Base-by-base conservation (phyloP, 2,888 invertebrate species). In the Metopia argyrocephala region DNA sequence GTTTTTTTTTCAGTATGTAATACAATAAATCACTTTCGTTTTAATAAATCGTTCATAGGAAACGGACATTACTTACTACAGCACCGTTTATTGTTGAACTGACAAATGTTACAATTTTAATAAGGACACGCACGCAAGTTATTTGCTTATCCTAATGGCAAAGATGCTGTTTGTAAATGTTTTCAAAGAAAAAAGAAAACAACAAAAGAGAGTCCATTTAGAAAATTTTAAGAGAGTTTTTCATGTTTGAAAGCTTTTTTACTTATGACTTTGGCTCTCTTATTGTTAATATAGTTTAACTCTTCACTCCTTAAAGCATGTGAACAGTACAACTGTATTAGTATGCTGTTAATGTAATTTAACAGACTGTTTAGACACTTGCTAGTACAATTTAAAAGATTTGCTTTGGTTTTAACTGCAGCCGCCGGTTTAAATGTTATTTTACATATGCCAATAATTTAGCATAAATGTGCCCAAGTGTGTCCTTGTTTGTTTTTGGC, bases 61-160 rank as follows among this genome's bases (percentile, higher is more conserved):
- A 78, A 76, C 79, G 62, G 78, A 76, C 82, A 66, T 84, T 84
- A 85, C 84, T 84, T 83, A 54, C 83, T 84, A 27, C 80, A 81
- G 66, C 84, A 85, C 85, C 84, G 83, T 83, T 82, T 84, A 83
- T 84, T 82, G 79, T 74, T 81, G 84, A 83, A 84, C 84, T 84
- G 81, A 86, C 84, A 84, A 83, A 84, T 65, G 71, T 70, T 81
- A 80, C 66, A 82, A 75, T 54, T 79, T 74, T 79, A 76, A 65
- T 65, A 74, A 83, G 71, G 82, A 68, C 82, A 84, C 82, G 79
- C 66, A 84, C 84, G 59, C 69, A 81, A 48, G 66, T 66, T 76
- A 57, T 61, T 76, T 80, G 56, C 50, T 45, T 62, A 73, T 73
- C 69, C 80, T 56, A 57, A 59, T 57, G 25, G 61, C 66, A 82